These are phyloP conservation scores for Arrhopalites spinosus DNA, from an alignment of 2,888 invertebrate genomes.

Conservation along the genomic window DNA sequence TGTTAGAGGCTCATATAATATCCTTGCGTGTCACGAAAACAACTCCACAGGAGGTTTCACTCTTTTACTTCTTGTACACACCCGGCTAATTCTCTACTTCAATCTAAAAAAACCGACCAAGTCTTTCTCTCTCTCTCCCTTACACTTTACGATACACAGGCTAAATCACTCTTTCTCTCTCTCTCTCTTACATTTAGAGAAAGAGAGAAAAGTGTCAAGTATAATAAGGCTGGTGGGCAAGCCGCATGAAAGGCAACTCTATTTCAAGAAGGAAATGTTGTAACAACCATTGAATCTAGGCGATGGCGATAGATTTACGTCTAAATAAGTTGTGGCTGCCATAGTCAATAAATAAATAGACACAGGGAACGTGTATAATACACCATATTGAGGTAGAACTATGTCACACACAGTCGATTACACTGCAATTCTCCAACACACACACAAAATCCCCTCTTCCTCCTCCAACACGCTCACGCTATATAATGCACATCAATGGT, in stretches of 20 bases:
- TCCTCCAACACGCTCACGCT: neutral
- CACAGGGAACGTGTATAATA: neutral
- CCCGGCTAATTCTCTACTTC: slow-evolving; percentile 17
- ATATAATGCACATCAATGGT: neutral
- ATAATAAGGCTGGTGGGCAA: no score
- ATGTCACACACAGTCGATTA: neutral
- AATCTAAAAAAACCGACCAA: neutral
- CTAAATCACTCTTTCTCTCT: neutral
- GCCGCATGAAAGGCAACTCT: no score
- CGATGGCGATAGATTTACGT: slow-evolving; percentile 1
- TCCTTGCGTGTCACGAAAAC: slow-evolving; percentile 5
- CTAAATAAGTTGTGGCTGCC: slow-evolving; percentile 19
- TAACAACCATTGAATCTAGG: neutral
- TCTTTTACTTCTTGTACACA: neutral
- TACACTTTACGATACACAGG: neutral
- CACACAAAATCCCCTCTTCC: neutral
- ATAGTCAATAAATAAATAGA: slow-evolving; percentile 10
- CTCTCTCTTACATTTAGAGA: neutral
- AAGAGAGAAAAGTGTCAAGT: no score
- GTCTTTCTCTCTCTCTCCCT: slow-evolving; percentile 11
- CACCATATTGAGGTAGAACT: neutral
- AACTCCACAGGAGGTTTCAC: slow-evolving; percentile 21
- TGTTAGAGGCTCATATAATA: slow-evolving; percentile 12
- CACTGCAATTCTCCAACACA: no score
- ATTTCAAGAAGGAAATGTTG: neutral